These are phyloP conservation scores for Lepeophtheirus nordmannii DNA, from an alignment of 2,888 invertebrate species.

Conservation along the genomic window DNA sequence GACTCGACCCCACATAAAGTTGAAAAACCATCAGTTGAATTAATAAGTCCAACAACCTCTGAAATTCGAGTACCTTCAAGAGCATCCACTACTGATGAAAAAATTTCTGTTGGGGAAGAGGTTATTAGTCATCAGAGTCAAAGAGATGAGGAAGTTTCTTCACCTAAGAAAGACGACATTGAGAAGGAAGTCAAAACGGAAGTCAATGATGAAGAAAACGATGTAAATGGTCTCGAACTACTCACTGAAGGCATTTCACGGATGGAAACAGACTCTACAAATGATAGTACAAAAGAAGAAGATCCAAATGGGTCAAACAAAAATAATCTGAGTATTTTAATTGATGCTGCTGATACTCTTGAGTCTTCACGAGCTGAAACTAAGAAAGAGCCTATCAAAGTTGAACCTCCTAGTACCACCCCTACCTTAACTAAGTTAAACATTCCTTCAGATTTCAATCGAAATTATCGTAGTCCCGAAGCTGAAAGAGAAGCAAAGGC, in stretches of 20 bases:
- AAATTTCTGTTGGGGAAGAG: background rate
- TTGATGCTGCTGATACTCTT: conserved; percentile 2
- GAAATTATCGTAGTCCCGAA: background rate
- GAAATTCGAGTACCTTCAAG: background rate
- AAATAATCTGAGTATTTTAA: background rate
- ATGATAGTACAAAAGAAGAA: background rate
- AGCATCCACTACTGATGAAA: background rate
- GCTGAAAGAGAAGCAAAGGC: conserved; percentile 18
- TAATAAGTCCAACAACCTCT: background rate
- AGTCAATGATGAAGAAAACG: background rate
- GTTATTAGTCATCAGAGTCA: too few relatives aligned
- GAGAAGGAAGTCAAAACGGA: background rate
- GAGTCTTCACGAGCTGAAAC: background rate
- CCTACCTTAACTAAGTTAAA: background rate
- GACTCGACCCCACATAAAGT: background rate
- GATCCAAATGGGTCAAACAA: background rate
- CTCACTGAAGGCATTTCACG: background rate
- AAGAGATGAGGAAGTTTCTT: too few relatives aligned
- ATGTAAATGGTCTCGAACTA: background rate
- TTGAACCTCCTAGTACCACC: background rate
- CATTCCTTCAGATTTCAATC: background rate
- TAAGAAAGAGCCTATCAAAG: too few relatives aligned
- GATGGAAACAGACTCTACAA: background rate
- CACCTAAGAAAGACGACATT: background rate
- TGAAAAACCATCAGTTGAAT: background rate